Conservation (phyloP, 2,888 invertebrate genomes). For the Rhagium mordax region DNA sequence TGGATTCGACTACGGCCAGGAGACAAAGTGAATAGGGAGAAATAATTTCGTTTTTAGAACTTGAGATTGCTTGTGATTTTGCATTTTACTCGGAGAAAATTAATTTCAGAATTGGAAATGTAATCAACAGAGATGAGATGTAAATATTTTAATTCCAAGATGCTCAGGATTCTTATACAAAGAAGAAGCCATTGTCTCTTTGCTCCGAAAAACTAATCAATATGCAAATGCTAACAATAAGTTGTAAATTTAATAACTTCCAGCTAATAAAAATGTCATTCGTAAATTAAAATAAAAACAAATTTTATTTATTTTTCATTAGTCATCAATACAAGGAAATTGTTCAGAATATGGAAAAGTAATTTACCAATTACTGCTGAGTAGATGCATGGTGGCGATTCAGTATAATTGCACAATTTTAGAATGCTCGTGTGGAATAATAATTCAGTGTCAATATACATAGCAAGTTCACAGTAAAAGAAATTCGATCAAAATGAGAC, state of each 20-base stretch:
- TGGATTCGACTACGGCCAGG: constrained; percentile 59
- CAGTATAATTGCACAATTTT: too few relatives aligned
- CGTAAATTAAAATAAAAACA: constrained; percentile 51
- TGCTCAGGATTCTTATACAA: constrained; percentile 52
- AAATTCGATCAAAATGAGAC: too few relatives aligned
- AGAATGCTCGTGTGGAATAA: too few relatives aligned
- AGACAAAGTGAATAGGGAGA: constrained; percentile 66
- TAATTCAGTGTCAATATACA: too few relatives aligned
- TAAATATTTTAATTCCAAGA: constrained; percentile 67
- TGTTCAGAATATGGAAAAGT: too few relatives aligned
- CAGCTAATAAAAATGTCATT: constrained; percentile 55
- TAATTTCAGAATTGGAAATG: constrained; percentile 69
- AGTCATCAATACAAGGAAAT: too few relatives aligned
- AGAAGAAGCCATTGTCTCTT: constrained; percentile 41
- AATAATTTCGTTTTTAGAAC: constrained; percentile 67
- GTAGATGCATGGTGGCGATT: too few relatives aligned
- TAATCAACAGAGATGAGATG: constrained; percentile 68
- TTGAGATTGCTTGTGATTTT: constrained; percentile 67
- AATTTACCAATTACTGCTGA: too few relatives aligned
- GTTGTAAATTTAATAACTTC: constrained; percentile 60
- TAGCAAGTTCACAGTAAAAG: too few relatives aligned
- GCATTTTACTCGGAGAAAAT: constrained; percentile 67
- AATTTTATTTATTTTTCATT: constrained; percentile 21
- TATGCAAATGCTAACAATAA: constrained; percentile 59
- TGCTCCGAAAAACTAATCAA: constrained; percentile 55